Base-by-base conservation (phyloP, 2,113 vertebrate species). In the Anarhynchus alexandrinus region DNA sequence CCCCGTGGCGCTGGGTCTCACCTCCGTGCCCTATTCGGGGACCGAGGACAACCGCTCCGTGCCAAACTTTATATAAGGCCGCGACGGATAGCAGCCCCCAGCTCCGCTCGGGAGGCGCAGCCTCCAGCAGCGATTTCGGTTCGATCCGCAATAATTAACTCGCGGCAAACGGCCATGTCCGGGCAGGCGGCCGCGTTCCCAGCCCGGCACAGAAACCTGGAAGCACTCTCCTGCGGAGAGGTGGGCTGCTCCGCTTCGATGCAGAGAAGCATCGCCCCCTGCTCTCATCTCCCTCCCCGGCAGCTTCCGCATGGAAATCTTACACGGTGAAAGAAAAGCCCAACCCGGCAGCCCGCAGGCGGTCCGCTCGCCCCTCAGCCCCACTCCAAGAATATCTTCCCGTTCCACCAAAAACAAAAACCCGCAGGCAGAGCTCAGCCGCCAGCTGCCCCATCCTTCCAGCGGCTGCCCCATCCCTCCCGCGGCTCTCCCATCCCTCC, bases 41-140 rank as follows among this genome's bases (percentile, higher is more conserved):
- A 11, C 15, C 0, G 1, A 57, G 54, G 58, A 40, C 3, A 15
- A 36, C 30, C 3, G 2, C 23, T 2, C 19, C 2, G 1, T 4
- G 61, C 21, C 45, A 30, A 27, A 1, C 3, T 45, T 4, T 34
- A 9, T 3, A 15, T 2, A 1, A 32, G 9, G 29, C 4, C 7
- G 4, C 5, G 9, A 55, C 0, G 6, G n/a, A 22, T 10, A 7
- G 16, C 49, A 32, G 16, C 22, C 30, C 59, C 40, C 59, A 9
- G 45, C 77, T 18, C 85, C n/a, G 65, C 17, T 32, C 22, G 19
- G 17, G 40, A 40, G 51, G 19, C 22, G 62, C 34, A 21, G 23
- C 73, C 51, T 67, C 57, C 58, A 67, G 58, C 82, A 47, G 78
- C 2, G 5, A 10, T 10, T 59, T 45, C 10, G 6, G 38, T 15